Base-by-base conservation (phyloP, 2,888 invertebrate genomes). In the Parasteatoda lunata region DNA sequence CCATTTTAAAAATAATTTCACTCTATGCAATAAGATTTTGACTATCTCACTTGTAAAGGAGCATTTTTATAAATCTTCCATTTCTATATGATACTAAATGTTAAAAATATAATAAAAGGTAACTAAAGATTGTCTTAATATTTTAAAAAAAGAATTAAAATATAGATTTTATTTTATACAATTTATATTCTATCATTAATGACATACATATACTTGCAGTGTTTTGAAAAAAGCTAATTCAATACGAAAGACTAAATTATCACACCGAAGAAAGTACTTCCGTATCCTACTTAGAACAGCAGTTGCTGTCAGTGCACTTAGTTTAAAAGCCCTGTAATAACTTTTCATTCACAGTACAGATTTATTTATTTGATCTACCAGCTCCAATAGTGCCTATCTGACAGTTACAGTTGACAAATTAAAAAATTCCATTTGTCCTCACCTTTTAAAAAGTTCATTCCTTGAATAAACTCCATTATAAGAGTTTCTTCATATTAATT, bases 191-290 rank as follows among this genome's bases (percentile, higher is more conserved):
- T 48, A 68, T 66, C 49, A 76, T 82, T 76, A 82, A 72, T 52
- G 64, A 76, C 76, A 70, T 82, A 45, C 69, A 76, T 82, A 82
- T 77, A 82, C 49, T 82, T 82, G 76, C 82, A 76, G 64, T 82
- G 59, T 75, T 59, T 78, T 66, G 52, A 47, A 59, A 52, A 73
- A 72, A 66, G 66, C 73, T 69, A 51, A 59, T 54, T 82, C 76
- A 82, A 76, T 76, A 69, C 76, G 76, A 82, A 82, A 76, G 82
- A 82, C 82, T 76, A 82, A 82, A 49, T 69, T 82, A 82, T 82
- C 82, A 82, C 82, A 76, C 82, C 69, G 82, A 82, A 82, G 82
- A 82, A 76, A 82, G 76, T 52, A 70, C 70, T 59, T 75, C 76
- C 69, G 65, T 82, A 76, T 64, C 49, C 82, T 82, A 82, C 69